Evolutionary conservation across 2,888 invertebrate genomes (phyloP), one percentile per base, ranked within the genome.

Genomic region (Agonopterix arenella): DNA sequence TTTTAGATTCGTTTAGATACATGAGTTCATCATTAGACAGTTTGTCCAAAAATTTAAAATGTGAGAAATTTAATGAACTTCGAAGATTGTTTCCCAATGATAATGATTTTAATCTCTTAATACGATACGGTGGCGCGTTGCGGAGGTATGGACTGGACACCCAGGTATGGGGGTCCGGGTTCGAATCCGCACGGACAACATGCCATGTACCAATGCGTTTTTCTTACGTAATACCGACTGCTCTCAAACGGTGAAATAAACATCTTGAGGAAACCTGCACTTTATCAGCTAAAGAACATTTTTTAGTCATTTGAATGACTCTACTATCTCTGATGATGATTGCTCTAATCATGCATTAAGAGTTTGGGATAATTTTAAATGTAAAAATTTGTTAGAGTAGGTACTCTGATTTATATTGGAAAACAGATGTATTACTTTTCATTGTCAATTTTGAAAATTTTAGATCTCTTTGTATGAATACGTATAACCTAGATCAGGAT

Each of bases 341-440:
- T 2, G 3, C 4, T n/a, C n/a, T n/a, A 18, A 18, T 18, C 18
- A 18, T 18, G 18, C 18, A 2, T n/a, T 56, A 36, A 46, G 50
- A n/a, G 60, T 72, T 4, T 73, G 68, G 68, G 11, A 53, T n/a
- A 36, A 52, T 18, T 18, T 18, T 18, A 18, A 18, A 18, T 18
- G 18, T 3, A 18, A 18, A 18, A 18, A 18, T 28, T 53, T 75
- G 44, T 50, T 51, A 3, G 62, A 72, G 42, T n/a, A n/a, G n/a
- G n/a, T 73, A 75, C 51, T 59, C 59, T 3, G 61, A 71, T 51
- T 48, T 69, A 11, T 73, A 72, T 54, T 54, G 64, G 11, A 66
- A 69, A 59, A 62, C 62, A 11, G 71, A 76, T 49, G 52, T 71
- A 18, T 3, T 18, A 4, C 18, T 18, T 18, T 18, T 18, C 2